Evolutionary conservation across 2,888 invertebrate genomes (phyloP), one percentile per base, ranked within the genome.

Genomic region (Watsonalla binaria): DNA sequence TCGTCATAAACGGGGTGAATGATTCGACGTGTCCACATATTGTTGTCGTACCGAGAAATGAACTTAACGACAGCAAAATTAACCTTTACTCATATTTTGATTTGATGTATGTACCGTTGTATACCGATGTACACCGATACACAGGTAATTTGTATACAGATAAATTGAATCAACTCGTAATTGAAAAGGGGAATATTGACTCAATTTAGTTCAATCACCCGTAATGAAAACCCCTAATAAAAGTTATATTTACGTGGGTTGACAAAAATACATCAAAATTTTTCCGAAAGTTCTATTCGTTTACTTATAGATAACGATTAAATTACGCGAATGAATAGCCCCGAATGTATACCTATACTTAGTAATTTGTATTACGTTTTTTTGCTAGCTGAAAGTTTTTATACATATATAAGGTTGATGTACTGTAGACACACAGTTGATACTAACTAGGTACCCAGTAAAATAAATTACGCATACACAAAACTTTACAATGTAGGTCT

Each of bases 1-100:
- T 73, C 67, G 59, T 83, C 81, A 73, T 86, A 84, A 86, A 86
- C 67, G 72, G 77, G 84, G 81, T 83, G 86, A 87, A 86, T 69
- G 84, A 59, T 79, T 80, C 82, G 73, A 82, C 81, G 83, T 78
- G 78, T 76, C 71, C 73, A 66, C 72, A 66, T 72, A 77, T 79
- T 81, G 78, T 76, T 78, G 65, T 77, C 72, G 68, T 78, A 78
- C 78, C 65, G 67, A 82, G 82, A 80, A 81, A 70, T 72, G 73
- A 66, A 67, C 62, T 58, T 78, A 72, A 81, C 75, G 78, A 68
- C 77, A 71, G 72, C 74, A 73, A 80, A 82, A 85, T 84, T 82
- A 82, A 82, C 81, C 76, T 84, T 81, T 78, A 78, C 72, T 70
- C 70, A 61, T 62, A 60, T 53, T 62, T 61, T 64, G 48, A 57